phyloP scores from a whole-genome alignment of 2,888 invertebrate genomes.

The Microplitis deprimator region DNA sequence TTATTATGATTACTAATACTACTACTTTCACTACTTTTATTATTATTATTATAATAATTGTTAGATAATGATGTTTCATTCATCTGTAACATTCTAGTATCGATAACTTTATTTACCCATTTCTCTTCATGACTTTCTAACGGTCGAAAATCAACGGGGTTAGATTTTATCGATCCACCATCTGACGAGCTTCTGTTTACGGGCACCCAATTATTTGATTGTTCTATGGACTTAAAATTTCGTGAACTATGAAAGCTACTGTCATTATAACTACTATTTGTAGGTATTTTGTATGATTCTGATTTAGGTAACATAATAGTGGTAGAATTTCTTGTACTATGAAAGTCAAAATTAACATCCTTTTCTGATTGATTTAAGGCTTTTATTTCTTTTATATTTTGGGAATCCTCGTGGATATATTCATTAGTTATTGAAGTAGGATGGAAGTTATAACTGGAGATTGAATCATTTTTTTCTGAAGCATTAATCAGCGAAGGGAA shows the following conservation, averaged over 20 bases:
- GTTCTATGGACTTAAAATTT: slow-evolving; percentile 6
- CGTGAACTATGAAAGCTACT: not conserved
- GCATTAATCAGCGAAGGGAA: slow-evolving; percentile 75
- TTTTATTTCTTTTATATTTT: slow-evolving; percentile 32
- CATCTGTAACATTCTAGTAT: not conserved
- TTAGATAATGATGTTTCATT: not conserved
- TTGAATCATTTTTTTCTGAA: slow-evolving; percentile 27
- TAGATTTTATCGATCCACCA: not conserved
- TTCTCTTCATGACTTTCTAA: slow-evolving; percentile 49
- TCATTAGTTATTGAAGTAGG: not conserved
- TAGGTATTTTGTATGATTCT: slow-evolving; percentile 21
- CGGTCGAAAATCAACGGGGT: slow-evolving; percentile 41
- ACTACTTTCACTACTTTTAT: not conserved
- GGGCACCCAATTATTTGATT: slow-evolving; percentile 56
- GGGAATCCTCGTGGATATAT: slow-evolving; percentile 19
- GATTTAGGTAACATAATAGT: slow-evolving; percentile 4
- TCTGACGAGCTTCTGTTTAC: slow-evolving; percentile 43
- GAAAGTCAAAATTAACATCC: slow-evolving; percentile 19
- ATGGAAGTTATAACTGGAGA: not conserved
- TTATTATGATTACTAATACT: slow-evolving; percentile 34
- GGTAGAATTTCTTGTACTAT: not conserved
- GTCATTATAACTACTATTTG: not conserved
- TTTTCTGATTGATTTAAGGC: slow-evolving; percentile 16
- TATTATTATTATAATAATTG: not conserved
- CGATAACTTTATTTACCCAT: slow-evolving; percentile 52